Conservation (phyloP, 2,888 invertebrate genomes). For the Tineola bisselliella region DNA sequence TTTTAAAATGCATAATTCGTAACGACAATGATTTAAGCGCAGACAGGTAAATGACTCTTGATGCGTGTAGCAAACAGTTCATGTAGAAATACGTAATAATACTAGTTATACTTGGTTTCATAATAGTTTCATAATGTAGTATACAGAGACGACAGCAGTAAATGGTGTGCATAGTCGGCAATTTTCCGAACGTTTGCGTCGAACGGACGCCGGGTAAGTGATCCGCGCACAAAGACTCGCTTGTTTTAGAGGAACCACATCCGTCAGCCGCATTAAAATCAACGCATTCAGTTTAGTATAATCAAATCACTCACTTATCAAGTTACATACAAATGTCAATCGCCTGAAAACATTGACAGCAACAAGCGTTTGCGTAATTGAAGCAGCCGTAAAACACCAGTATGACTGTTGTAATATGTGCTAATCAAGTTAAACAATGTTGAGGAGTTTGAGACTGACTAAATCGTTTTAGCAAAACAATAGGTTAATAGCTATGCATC, state of each 20-base stretch:
- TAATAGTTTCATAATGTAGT: constrained; percentile 6
- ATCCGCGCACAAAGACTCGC: constrained; percentile 41
- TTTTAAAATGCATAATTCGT: too few relatives aligned
- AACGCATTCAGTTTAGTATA: constrained; percentile 18
- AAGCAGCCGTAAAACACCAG: neutral
- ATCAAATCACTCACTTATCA: constrained; percentile 27
- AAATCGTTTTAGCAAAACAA: neutral
- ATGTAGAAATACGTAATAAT: neutral
- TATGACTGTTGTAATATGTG: neutral
- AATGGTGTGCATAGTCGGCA: constrained; percentile 16
- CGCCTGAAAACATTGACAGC: neutral
- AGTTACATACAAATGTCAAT: neutral
- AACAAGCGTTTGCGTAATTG: neutral
- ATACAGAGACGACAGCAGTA: constrained; percentile 16
- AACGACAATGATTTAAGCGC: too few relatives aligned
- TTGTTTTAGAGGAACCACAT: constrained; percentile 39
- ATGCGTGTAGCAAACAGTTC: too few relatives aligned
- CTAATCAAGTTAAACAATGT: neutral
- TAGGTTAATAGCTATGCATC: neutral
- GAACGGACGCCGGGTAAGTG: constrained; percentile 20
- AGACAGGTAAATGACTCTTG: too few relatives aligned
- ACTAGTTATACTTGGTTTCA: neutral
- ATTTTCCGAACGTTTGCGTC: constrained; percentile 27
- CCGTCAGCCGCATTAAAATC: constrained; percentile 35
- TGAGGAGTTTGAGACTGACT: neutral